Evolutionary conservation across 1,140 invertebrate species (phyloP).

Genomic region (Acyrthosiphon pisum): DNA sequence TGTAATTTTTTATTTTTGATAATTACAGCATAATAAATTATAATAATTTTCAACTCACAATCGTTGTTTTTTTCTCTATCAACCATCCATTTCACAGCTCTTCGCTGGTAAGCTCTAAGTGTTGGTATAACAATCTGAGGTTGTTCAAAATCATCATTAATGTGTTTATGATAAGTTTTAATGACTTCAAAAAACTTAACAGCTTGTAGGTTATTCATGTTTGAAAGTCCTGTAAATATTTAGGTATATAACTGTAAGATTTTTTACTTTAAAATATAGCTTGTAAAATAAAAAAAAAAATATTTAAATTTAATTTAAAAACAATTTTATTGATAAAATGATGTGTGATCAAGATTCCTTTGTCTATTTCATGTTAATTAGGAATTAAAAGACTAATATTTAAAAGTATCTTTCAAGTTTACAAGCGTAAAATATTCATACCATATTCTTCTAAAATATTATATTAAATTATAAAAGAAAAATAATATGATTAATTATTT

Average conservation of each 20-base stretch:
- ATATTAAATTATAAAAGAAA: background rate
- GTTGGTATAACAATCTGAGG: slow-evolving; percentile 60
- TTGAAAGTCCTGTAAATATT: slow-evolving; percentile 3
- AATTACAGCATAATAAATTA: background rate
- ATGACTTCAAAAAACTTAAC: slow-evolving; percentile 24
- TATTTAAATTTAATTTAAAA: background rate
- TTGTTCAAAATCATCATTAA: slow-evolving; percentile 36
- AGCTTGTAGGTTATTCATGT: background rate
- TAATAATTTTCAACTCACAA: slow-evolving; percentile 40
- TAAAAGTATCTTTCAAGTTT: background rate
- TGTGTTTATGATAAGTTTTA: slow-evolving; percentile 29
- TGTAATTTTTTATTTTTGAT: too few species aligned
- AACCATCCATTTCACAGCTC: slow-evolving; percentile 77
- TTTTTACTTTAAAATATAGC: background rate
- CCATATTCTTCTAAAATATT: background rate
- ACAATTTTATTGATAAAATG: background rate
- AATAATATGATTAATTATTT: background rate
- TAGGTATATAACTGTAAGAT: background rate
- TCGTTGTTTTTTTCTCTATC: slow-evolving; percentile 64
- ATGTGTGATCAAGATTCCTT: background rate
- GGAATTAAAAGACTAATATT: background rate
- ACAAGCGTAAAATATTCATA: background rate
- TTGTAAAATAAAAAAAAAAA: background rate
- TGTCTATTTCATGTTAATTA: background rate
- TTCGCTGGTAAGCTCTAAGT: slow-evolving; percentile 73